Conservation (phyloP, 53 echinoderm and acorn worm genomes). For the Antedon mediterranea region DNA sequence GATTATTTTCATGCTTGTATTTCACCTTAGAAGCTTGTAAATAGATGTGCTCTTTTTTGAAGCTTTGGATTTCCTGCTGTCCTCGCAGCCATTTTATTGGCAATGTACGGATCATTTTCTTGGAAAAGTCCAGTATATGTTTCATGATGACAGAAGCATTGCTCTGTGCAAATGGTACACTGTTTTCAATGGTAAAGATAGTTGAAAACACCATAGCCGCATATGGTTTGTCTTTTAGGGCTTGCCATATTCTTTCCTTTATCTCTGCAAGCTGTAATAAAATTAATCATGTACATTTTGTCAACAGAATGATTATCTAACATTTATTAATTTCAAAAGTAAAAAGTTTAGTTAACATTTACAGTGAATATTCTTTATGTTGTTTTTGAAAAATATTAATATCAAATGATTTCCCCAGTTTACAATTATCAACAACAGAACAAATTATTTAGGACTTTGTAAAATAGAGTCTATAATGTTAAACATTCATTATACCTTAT, state of each 20-base stretch:
- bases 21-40: background rate
- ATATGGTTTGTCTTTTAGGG: background rate
- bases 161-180: background rate
- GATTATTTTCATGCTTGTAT: no score
- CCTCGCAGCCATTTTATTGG: background rate
- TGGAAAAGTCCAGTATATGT: background rate
- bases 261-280: background rate
- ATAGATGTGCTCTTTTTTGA: background rate
- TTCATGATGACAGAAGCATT: background rate
- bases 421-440: no score
- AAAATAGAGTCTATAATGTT: no score
- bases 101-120: background rate
- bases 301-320: no score
- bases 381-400: no score
- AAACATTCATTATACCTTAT: background rate
- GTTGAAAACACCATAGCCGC: background rate
- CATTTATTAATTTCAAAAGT: no score
- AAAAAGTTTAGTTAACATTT: no score
- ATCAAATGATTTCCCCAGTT: no score
- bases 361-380: no score
- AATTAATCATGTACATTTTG: background rate
- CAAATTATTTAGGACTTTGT: no score
- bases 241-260: background rate
- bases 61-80: background rate
- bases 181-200: background rate